These are phyloP conservation scores for Atherinomorus stipes DNA, from an alignment of 2,113 vertebrate genomes.

Conservation along the genomic window DNA sequence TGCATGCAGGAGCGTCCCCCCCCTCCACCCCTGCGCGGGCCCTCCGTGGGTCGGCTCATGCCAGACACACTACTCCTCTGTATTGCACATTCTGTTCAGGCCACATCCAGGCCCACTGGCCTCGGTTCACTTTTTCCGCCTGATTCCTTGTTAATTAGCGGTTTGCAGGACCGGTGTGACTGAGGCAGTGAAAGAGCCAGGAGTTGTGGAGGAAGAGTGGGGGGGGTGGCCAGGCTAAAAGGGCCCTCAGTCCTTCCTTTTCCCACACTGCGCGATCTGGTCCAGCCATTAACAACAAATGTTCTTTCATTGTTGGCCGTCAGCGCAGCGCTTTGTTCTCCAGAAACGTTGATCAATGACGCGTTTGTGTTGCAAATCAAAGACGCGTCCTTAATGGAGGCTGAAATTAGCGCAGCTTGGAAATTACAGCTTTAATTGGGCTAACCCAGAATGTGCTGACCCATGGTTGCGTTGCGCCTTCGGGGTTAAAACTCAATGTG, in stretches of 20 bases:
- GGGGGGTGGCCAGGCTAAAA: slow-evolving; percentile 30
- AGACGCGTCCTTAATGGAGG: slow-evolving; percentile 24
- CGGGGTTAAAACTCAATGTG: slow-evolving; percentile 58
- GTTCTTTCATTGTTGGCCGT: slow-evolving; percentile 50
- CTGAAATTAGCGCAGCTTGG: slow-evolving; percentile 49
- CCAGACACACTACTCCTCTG: slow-evolving; percentile 60
- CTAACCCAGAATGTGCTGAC: slow-evolving; percentile 48
- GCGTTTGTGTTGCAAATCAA: slow-evolving; percentile 50
- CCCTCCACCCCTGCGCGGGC: slow-evolving; percentile 19
- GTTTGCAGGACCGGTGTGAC: slow-evolving; percentile 52
- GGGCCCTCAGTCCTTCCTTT: slow-evolving; percentile 51
- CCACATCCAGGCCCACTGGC: slow-evolving; percentile 48
- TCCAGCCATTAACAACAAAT: slow-evolving; percentile 50
- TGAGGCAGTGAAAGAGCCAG: slow-evolving; percentile 24
- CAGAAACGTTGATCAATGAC: slow-evolving; percentile 52
- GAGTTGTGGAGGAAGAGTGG: neutral
- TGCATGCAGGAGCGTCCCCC: slow-evolving; percentile 23
- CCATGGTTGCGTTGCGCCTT: slow-evolving; percentile 10
- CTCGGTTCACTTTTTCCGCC: slow-evolving; percentile 53
- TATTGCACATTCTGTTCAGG: slow-evolving; percentile 54
- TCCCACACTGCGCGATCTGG: slow-evolving; percentile 64
- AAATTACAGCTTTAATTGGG: slow-evolving; percentile 56
- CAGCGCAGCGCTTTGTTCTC: slow-evolving; percentile 39
- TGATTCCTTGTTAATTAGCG: slow-evolving; percentile 75
- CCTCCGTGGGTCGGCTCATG: slow-evolving; percentile 21